A percentile compares a stretch with the other conserved stretches of the same genome.
These are phyloP conservation scores for Cheilosia vernalis DNA, from an alignment of 2,888 invertebrate genomes.

Conservation along the genomic window DNA sequence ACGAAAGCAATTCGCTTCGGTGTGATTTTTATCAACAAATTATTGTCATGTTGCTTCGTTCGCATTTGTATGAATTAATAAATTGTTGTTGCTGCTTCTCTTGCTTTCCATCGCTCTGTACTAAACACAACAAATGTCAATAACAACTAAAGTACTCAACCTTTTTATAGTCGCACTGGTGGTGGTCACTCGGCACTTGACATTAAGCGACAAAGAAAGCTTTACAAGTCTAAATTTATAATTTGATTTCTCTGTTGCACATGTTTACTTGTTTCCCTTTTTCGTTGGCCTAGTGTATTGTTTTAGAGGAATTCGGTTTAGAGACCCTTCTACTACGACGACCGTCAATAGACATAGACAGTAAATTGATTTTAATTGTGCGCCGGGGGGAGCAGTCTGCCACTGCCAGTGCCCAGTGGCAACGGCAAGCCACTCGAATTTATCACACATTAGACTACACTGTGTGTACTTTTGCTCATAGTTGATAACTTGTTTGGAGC, in stretches of 20 bases:
- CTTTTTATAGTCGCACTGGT: neutral
- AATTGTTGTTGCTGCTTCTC: slow-evolving; percentile 20
- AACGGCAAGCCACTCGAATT: slow-evolving; percentile 35
- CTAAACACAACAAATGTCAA: too few species aligned
- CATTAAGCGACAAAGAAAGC: slow-evolving; percentile 44
- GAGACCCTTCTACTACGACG: slow-evolving; percentile 6
- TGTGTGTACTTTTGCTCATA: slow-evolving; percentile 34
- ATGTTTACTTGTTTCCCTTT: slow-evolving; percentile 20
- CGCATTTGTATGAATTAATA: slow-evolving; percentile 27
- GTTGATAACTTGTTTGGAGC: slow-evolving; percentile 57
- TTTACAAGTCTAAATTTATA: slow-evolving; percentile 54
- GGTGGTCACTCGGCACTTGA: slow-evolving; percentile 31
- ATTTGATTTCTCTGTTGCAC: slow-evolving; percentile 31
- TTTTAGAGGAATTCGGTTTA: slow-evolving; percentile 23
- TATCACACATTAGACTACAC: slow-evolving; percentile 24
- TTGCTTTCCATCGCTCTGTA: slow-evolving; percentile 25
- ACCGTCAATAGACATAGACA: slow-evolving; percentile 5
- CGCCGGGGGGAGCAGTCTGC: slow-evolving; percentile 7
- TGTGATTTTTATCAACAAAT: slow-evolving; percentile 37
- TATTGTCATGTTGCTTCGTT: slow-evolving; percentile 25
- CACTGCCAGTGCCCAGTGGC: too few species aligned
- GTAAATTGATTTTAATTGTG: slow-evolving; percentile 59
- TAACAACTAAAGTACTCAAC: slow-evolving; percentile 4
- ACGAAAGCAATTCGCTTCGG: neutral
- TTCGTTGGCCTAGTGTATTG: slow-evolving; percentile 3